Percentiles rank a stretch among this genome's conserved stretches.
Conservation (phyloP, 2,113 vertebrate species). For the Eubucco bourcierii region DNA sequence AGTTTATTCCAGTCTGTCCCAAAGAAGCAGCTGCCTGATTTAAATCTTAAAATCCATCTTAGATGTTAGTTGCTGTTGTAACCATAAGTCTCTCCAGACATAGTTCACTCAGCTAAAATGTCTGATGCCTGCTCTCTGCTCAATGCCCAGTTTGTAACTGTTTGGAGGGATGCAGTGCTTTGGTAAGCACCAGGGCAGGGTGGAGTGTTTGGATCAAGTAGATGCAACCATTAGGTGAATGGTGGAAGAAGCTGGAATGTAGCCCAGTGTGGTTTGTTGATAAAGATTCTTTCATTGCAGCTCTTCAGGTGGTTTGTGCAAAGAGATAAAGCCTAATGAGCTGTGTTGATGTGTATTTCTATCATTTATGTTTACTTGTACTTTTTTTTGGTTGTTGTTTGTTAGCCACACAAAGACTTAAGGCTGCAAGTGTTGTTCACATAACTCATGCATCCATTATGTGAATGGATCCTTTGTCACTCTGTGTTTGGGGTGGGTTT, state of each 20-base stretch:
- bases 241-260: neutral
- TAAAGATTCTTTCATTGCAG: conserved; percentile 24
- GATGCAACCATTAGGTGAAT: neutral
- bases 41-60: neutral
- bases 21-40: neutral
- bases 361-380: conserved; percentile 26
- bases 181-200: neutral
- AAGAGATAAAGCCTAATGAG: conserved; percentile 40
- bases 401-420: conserved; percentile 61
- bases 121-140: neutral
- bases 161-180: neutral
- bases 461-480: conserved; percentile 80
- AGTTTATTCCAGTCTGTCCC: neutral
- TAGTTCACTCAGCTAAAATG: neutral
- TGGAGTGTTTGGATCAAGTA: neutral
- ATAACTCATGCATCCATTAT: conserved; percentile 74
- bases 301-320: conserved; percentile 18
- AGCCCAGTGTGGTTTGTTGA: neutral
- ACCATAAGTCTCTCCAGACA: neutral
- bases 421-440: conserved; percentile 73
- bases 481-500: conserved; percentile 56
- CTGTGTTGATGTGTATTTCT: neutral
- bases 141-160: neutral
- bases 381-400: conserved; percentile 44
- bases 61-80: neutral